Conservation (phyloP, 1,140 invertebrate genomes). For the Archivesica marissinica region DNA sequence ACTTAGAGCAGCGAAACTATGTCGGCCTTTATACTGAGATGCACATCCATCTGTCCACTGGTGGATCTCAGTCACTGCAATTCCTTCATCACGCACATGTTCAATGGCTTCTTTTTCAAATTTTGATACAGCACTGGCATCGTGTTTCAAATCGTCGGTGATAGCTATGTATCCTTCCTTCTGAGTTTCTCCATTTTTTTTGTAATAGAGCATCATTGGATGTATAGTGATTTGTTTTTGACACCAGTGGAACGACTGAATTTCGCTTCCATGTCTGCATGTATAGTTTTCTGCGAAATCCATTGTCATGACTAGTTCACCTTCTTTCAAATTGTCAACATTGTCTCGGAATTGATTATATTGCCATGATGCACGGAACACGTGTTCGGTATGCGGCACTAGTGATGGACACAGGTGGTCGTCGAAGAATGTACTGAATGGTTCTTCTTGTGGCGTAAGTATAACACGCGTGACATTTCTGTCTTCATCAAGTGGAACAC, state of each 20-base stretch:
- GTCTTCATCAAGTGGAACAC: background rate
- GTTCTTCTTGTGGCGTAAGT: background rate
- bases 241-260: conserved; percentile 29
- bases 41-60: conserved; percentile 36
- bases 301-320: conserved; percentile 13
- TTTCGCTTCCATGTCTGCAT: conserved; percentile 14
- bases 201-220: conserved; percentile 34
- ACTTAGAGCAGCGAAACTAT: background rate
- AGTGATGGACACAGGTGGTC: background rate
- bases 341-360: background rate
- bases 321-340: background rate
- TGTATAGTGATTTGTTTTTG: conserved; percentile 7
- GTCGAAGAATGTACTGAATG: background rate
- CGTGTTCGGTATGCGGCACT: background rate
- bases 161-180: background rate
- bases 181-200: background rate
- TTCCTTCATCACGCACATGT: background rate
- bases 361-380: background rate
- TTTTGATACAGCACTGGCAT: background rate
- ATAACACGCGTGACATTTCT: background rate
- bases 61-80: background rate
- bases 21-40: background rate
- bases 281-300: conserved; percentile 25
- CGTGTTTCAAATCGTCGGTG: conserved; percentile 26
- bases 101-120: conserved; percentile 6